A percentile compares a stretch with the other conserved stretches of the same genome.
Evolutionary conservation across 2,888 invertebrate genomes (phyloP).

Genomic region (Elysia crispata): DNA sequence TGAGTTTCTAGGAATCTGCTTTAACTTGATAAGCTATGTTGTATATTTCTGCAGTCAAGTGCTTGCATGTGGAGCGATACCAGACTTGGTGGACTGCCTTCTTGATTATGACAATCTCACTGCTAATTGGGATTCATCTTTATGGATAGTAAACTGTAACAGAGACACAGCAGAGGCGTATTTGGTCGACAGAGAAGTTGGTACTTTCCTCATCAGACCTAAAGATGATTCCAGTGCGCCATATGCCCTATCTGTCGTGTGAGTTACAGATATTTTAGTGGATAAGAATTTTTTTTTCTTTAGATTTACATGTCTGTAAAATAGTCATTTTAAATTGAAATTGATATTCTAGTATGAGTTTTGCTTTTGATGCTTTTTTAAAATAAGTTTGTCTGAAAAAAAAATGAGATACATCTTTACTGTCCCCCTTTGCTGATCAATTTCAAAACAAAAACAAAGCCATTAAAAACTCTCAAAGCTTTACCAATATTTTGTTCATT

Average conservation of each 20-base stretch:
- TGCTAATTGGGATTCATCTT: slow-evolving; percentile 1
- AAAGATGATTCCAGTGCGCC: slow-evolving; percentile 43
- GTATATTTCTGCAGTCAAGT: slow-evolving; percentile 33
- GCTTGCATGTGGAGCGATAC: slow-evolving; percentile 45
- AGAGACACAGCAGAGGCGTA: slow-evolving; percentile 44
- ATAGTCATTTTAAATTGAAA: too few relatives aligned
- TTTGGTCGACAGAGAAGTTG: slow-evolving; percentile 38
- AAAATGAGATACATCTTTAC: too few relatives aligned
- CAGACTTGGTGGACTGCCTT: slow-evolving; percentile 45
- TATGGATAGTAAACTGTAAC: slow-evolving; percentile 47
- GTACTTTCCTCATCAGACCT: slow-evolving; percentile 49
- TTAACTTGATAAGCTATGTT: neutral
- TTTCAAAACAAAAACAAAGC: too few relatives aligned
- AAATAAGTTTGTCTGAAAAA: too few relatives aligned
- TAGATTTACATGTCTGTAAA: too few relatives aligned
- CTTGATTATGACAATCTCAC: slow-evolving; percentile 30
- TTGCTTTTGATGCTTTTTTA: too few relatives aligned
- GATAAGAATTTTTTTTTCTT: neutral
- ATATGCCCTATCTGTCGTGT: slow-evolving; percentile 52
- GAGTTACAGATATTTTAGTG: slow-evolving; percentile 19
- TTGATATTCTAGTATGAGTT: too few relatives aligned
- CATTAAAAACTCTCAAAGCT: too few relatives aligned
- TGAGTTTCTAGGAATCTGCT: too few relatives aligned
- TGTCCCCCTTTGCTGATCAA: too few relatives aligned
- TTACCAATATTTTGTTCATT: too few relatives aligned